Percentiles rank a stretch among this genome's conserved stretches.
phyloP scores from a whole-genome alignment of 2,797 vertebrate species.

The Coccyzus lansbergi region DNA sequence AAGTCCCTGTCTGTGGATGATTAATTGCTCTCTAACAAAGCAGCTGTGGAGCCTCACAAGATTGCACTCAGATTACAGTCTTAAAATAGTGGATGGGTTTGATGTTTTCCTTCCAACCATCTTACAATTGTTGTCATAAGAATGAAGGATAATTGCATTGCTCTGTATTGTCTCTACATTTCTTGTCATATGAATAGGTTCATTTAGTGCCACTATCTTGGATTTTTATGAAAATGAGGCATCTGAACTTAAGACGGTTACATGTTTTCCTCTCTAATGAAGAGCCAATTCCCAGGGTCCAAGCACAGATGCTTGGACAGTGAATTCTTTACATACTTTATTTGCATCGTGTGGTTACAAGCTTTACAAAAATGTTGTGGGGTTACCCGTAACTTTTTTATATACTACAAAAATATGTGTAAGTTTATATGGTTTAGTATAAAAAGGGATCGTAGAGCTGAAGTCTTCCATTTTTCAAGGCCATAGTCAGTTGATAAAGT shows the following conservation, averaged over 20 bases:
- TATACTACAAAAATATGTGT: background rate
- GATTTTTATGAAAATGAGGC: background rate
- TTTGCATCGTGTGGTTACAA: background rate
- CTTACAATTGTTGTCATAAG: background rate
- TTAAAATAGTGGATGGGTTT: constrained; percentile 1
- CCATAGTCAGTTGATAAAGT: accelerated
- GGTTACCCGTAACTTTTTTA: background rate
- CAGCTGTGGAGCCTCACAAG: background rate
- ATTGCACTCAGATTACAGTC: background rate
- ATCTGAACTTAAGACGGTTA: background rate
- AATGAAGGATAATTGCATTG: background rate
- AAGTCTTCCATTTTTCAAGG: background rate
- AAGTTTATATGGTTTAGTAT: background rate
- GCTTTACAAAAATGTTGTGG: background rate
- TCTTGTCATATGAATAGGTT: background rate
- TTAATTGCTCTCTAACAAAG: background rate
- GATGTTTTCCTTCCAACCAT: background rate
- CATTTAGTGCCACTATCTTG: background rate
- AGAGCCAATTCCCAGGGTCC: background rate
- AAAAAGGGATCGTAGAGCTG: background rate
- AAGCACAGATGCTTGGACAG: background rate
- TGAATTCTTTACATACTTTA: background rate
- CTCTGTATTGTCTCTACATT: background rate
- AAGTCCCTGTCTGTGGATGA: background rate
- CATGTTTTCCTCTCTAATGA: background rate